Evolutionary conservation across 2,797 vertebrate species (phyloP).

Genomic region (Falco concolor): DNA sequence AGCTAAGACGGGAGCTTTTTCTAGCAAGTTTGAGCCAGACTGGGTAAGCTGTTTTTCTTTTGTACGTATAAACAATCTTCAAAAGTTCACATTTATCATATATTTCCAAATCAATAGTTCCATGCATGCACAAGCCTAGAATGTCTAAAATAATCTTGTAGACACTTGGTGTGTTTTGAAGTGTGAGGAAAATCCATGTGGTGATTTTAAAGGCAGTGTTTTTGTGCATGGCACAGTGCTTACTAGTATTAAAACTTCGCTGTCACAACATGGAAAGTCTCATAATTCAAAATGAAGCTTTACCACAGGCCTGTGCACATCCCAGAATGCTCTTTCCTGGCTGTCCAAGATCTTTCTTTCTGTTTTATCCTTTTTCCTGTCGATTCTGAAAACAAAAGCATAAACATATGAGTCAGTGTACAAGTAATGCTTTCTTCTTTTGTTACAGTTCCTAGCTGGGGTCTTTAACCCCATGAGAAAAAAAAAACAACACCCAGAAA

Average conservation of each 20-base stretch:
- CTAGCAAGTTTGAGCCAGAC: not conserved
- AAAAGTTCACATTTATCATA: not conserved
- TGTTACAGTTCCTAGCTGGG: not conserved
- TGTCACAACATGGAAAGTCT: not conserved
- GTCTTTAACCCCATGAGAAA: not conserved
- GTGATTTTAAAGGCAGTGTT: not conserved
- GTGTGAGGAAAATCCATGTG: fast-evolving
- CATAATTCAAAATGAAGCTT: slow-evolving; percentile 54
- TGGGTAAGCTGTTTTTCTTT: not conserved
- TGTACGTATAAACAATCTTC: not conserved
- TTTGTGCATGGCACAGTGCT: not conserved
- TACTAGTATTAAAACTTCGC: not conserved
- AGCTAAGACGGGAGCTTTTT: not conserved
- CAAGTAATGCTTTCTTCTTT: not conserved
- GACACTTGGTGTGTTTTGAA: not conserved
- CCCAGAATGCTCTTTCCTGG: slow-evolving; percentile 97
- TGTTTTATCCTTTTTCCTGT: slow-evolving; percentile 96
- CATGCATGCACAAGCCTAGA: not conserved
- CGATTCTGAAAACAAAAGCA: slow-evolving; percentile 80
- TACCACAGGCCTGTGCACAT: slow-evolving; percentile 96
- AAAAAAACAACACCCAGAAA: not conserved
- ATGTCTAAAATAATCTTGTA: not conserved
- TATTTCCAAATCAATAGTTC: not conserved
- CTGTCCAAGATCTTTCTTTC: slow-evolving; percentile 97
- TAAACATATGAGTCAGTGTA: not conserved